A percentile compares a stretch with the other conserved stretches of the same genome.
phyloP scores from a whole-genome alignment of 2,888 invertebrate genomes.

The Blera fallax region DNA sequence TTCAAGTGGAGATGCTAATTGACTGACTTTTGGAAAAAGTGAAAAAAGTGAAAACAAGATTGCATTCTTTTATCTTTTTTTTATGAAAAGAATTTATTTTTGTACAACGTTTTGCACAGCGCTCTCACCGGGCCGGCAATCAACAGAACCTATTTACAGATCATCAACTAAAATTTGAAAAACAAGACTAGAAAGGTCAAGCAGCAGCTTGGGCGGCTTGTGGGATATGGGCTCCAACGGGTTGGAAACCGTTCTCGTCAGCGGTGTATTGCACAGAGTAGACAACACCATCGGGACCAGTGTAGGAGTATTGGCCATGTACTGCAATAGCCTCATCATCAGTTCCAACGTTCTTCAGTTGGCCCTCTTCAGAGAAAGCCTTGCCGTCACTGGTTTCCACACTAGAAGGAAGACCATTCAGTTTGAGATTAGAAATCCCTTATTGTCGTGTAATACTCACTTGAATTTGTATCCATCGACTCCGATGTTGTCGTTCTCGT shows the following conservation, averaged over 20 bases:
- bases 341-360: conserved; percentile 83
- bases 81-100: conserved; percentile 11
- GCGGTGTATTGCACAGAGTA: conserved; percentile 83
- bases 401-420: conserved; percentile 52
- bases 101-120: neutral
- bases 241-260: conserved; percentile 82
- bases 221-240: conserved; percentile 82
- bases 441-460: conserved; percentile 81
- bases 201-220: conserved; percentile 74
- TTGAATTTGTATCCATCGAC: conserved; percentile 84
- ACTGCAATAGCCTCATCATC: conserved; percentile 83
- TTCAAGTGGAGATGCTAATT: neutral
- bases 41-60: neutral
- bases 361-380: conserved; percentile 83
- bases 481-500: conserved; percentile 83
- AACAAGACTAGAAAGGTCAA: neutral
- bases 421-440: neutral
- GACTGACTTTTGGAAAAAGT: neutral
- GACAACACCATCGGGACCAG: conserved; percentile 83
- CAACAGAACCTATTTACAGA: conserved; percentile 1
- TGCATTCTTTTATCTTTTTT: neutral
- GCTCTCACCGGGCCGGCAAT: neutral
- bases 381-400: conserved; percentile 83
- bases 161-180: conserved; percentile 1
- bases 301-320: conserved; percentile 83